A percentile compares a stretch with the other conserved stretches of the same genome.
phyloP scores from a whole-genome alignment of 2,888 invertebrate species.

The Miltochrista miniata region DNA sequence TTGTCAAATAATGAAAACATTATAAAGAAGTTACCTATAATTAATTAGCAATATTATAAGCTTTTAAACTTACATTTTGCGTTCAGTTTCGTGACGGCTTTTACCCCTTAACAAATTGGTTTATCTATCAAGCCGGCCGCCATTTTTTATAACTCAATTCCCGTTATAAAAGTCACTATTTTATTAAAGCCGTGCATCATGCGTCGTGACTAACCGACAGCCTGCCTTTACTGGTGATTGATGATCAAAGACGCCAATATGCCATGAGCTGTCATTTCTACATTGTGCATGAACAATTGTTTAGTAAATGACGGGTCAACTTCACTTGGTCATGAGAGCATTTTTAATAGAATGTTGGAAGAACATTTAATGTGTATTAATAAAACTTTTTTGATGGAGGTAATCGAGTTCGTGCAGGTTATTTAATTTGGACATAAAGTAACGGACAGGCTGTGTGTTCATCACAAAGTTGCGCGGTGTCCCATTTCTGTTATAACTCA shows the following conservation, averaged over 20 bases:
- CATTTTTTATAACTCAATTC: conserved; percentile 25
- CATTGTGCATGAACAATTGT: conserved; percentile 17
- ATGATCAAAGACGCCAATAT: conserved; percentile 26
- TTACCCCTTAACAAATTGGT: background rate
- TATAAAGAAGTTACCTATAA: too few relatives aligned
- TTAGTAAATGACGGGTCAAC: conserved; percentile 19
- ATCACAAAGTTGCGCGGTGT: background rate
- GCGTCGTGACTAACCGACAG: conserved; percentile 23
- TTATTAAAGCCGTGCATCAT: conserved; percentile 25
- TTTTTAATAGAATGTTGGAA: conserved; percentile 13
- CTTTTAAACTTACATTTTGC: background rate
- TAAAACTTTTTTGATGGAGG: conserved; percentile 5
- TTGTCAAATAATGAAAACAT: too few relatives aligned
- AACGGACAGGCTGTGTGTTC: background rate
- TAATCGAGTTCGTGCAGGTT: conserved; percentile 1
- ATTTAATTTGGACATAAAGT: conserved; percentile 1
- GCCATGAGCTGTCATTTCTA: conserved; percentile 30
- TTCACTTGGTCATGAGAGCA: conserved; percentile 16
- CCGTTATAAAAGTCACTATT: conserved; percentile 21
- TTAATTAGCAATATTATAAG: too few relatives aligned
- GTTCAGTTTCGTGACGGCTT: background rate
- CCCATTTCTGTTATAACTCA: background rate
- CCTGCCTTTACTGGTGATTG: conserved; percentile 28
- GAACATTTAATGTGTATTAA: conserved; percentile 14
- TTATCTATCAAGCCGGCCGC: background rate